Evolutionary conservation across 2,113 vertebrate genomes (phyloP).

Genomic region (Pygoscelis adeliae): DNA sequence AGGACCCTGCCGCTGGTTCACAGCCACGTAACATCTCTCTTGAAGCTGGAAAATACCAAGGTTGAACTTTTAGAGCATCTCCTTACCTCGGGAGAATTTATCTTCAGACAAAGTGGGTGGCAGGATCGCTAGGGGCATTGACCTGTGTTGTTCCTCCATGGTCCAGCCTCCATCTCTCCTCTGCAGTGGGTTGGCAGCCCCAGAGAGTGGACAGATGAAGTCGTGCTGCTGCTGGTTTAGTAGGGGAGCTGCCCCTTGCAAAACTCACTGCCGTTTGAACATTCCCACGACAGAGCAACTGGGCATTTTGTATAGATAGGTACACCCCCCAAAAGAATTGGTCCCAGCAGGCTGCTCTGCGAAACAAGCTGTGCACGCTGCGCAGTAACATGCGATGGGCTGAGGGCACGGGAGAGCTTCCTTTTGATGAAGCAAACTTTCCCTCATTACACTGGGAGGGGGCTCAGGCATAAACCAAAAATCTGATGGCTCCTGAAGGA

Average conservation of each 20-base stretch:
- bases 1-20: background rate
- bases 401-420: background rate
- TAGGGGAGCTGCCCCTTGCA: background rate
- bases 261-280: background rate
- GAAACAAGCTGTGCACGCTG: background rate
- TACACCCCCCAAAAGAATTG: background rate
- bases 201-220: background rate
- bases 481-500: background rate
- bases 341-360: background rate
- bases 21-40: background rate
- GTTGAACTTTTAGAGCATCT: background rate
- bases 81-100: background rate
- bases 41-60: background rate
- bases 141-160: fast-evolving
- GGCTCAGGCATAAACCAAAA: background rate
- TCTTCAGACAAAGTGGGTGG: background rate
- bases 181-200: background rate
- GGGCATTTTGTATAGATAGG: background rate
- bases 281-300: background rate
- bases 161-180: background rate
- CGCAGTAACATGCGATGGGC: fast-evolving
- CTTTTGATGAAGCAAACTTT: background rate
- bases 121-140: background rate
- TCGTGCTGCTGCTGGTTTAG: background rate
- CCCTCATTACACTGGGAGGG: background rate